Base-by-base conservation (phyloP, 2,113 vertebrate genomes). In the Pedetes capensis region DNA sequence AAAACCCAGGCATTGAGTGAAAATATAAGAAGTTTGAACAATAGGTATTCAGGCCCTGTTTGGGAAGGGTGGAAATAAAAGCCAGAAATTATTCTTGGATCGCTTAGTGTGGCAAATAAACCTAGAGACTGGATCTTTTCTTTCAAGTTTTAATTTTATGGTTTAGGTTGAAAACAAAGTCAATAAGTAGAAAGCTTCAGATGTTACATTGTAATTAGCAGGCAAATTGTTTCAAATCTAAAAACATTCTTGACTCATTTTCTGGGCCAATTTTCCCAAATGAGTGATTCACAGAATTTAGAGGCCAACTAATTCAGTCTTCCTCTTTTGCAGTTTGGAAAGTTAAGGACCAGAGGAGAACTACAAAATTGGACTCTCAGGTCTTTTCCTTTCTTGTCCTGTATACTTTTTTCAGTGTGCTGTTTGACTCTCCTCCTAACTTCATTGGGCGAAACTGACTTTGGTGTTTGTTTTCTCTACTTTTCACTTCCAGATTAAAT, bases 261-360 rank as follows among this genome's bases (percentile, higher is more conserved):
- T 90, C 12, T 92, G 18, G 76, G n/a, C 44, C 87, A 78, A 7
- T 82, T 64, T 89, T 20, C 23, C 17, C 14, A 75, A 55, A 10
- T 51, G 29, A 68, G 78, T 79, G 47, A 64, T 13, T 49, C 57
- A 86, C 39, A 76, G 64, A 95, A 92, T 42, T 93, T 63, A 82
- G 79, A 94, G 20, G 29, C 82, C 29, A 84, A 0, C 27, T 66
- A 51, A 53, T 80, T 7, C 14, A 76, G 20, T 63, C 71, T 88
- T 95, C 25, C 18, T 91, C 14, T 53, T 96, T 86, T 91, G 14
- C n/a, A 87, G 32, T 78, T 51, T 64, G 25, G 75, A 91, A 96
- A 93, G 74, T 74, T 69, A 57, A 95, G 68, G 72, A 84, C 42
- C 64, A 95, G 13, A 86, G 51, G 37, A 85, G 12, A 93, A n/a